Base-by-base conservation (phyloP, 2,113 vertebrate species). In the Saccopteryx leptura region DNA sequence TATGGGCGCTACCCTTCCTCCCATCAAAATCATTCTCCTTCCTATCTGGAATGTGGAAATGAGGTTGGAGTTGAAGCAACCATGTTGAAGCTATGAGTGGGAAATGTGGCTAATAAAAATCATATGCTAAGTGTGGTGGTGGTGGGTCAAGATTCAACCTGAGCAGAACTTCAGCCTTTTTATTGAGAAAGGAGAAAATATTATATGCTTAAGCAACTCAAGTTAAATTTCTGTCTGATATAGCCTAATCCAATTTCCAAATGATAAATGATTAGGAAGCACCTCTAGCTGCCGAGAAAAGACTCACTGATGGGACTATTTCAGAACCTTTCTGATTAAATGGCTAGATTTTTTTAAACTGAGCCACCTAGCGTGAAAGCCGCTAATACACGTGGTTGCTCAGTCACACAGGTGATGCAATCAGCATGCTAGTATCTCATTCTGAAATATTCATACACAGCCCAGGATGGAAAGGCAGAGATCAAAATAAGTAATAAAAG, bases 381-480 rank as follows among this genome's bases (percentile, higher is more conserved):
- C 54, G 28, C 76, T 84, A 61, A 93, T 90, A 94, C 92, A 91
- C 39, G 83, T 33, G 23, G 24, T 74, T 84, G 61, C 60, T 93
- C 89, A 83, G 74, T 46, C 28, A 68, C 71, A 96, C 28, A 72
- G 80, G 54, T 88, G 76, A 88, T 88, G 33, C 24, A 76, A 95
- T 95, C 87, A 84, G 80, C 76, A 78, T 63, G 52, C 15, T 95
- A 93, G 68, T 84, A 54, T 92, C 80, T 74, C 17, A 60, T 60
- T 24, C 48, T 93, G 81, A 96, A 92, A 95, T 94, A 94, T 68
- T 95, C 84, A 93, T n/a, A 82, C 48, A 66, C 18, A 86, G 50
- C 9, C 24, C 52, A 76, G 80, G 50, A 85, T 75, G 7, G 60
- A 81, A 94, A 97, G 52, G 26, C 50, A 82, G 69, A 83, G 23